Percentiles rank a stretch among this genome's conserved stretches.
phyloP scores from a whole-genome alignment of 1,140 invertebrate genomes.

The Aphaenogaster floridana region DNA sequence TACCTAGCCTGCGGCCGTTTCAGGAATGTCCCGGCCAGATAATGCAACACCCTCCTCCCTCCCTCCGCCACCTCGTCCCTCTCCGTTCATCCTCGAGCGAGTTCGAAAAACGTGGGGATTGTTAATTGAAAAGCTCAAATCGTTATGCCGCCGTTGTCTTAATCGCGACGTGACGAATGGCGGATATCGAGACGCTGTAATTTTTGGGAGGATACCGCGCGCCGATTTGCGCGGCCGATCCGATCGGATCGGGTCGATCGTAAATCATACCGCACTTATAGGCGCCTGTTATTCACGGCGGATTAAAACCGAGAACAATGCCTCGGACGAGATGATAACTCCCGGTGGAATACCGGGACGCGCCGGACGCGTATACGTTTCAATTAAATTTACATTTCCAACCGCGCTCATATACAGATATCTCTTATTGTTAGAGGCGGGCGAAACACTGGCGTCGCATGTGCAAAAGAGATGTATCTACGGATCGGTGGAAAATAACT shows the following conservation, averaged over 20 bases:
- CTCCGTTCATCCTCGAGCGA: background rate
- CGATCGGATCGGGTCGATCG: conserved; percentile 6
- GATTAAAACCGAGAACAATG: conserved; percentile 59
- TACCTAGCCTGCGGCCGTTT: conserved; percentile 52
- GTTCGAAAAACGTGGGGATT: background rate
- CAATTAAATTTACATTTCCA: conserved; percentile 43
- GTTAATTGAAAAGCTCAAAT: conserved; percentile 55
- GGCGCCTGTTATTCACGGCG: conserved; percentile 47
- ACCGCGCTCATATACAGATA: background rate
- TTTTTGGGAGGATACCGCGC: conserved; percentile 26
- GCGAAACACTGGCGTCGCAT: background rate
- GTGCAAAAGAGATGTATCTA: background rate
- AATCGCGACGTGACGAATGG: conserved; percentile 29
- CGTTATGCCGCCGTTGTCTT: conserved; percentile 26
- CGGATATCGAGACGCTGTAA: conserved; percentile 48
- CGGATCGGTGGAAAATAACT: background rate
- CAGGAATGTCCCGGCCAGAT: conserved; percentile 40
- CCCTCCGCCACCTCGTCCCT: background rate
- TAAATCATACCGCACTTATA: conserved; percentile 58
- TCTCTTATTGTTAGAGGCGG: background rate
- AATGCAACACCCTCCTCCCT: background rate
- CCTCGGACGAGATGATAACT: conserved; percentile 33
- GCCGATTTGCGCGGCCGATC: conserved; percentile 15
- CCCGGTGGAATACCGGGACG: background rate
- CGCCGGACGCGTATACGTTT: conserved; percentile 10